phyloP scores from a whole-genome alignment of 30 jellyfish, hydroid and myxozoan species.

The Cassiopea andromeda region DNA sequence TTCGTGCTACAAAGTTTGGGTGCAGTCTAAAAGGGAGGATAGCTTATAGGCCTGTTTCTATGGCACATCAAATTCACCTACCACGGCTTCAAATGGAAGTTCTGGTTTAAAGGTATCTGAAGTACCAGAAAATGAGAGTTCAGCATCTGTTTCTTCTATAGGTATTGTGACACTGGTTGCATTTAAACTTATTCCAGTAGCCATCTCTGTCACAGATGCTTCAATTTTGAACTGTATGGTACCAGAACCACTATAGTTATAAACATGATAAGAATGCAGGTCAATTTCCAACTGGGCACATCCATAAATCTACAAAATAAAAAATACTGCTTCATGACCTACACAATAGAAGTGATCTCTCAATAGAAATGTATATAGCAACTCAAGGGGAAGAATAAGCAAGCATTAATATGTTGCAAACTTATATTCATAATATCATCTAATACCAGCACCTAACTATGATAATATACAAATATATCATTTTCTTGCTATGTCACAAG shows the following conservation, averaged over 20 bases:
- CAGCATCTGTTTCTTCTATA: constrained; percentile 23
- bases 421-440: too few species aligned
- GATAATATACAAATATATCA: too few species aligned
- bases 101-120: constrained; percentile 92
- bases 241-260: constrained; percentile 18
- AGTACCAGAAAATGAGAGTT: constrained; percentile 77
- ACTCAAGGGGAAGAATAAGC: background rate
- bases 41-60: background rate
- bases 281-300: constrained; percentile 54
- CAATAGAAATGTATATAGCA: background rate
- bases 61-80: background rate
- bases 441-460: too few species aligned
- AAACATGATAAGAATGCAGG: constrained; percentile 16
- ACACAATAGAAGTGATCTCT: background rate
- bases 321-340: background rate
- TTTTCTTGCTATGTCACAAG: too few species aligned
- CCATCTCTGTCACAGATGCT: constrained; percentile 84
- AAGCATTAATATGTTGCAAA: too few species aligned
- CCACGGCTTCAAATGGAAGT: constrained; percentile 84
- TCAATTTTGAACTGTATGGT: constrained; percentile 6
- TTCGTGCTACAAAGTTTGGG: background rate
- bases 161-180: constrained; percentile 36
- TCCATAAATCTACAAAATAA: constrained; percentile 23
- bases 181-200: constrained; percentile 75
- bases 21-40: background rate